phyloP scores from a whole-genome alignment of 1,140 invertebrate genomes.

The Aphis gossypii region DNA sequence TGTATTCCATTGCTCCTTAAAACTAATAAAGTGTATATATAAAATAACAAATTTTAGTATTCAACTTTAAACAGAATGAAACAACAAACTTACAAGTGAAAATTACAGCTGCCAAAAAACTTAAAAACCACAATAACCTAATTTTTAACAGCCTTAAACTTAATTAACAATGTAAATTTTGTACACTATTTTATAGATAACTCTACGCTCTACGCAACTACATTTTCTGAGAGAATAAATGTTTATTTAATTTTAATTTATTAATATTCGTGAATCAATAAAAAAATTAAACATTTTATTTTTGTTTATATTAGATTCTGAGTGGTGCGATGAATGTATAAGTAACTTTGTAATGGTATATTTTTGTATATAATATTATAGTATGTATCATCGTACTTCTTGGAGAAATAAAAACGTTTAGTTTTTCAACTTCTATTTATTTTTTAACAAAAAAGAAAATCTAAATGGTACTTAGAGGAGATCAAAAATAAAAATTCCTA shows the following conservation, averaged over 20 bases:
- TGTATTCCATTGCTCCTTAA: background rate
- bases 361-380: too few relatives aligned
- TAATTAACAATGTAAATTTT: background rate
- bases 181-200: background rate
- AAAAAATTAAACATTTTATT: background rate
- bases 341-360: too few relatives aligned
- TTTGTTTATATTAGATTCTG: background rate
- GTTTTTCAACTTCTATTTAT: too few relatives aligned
- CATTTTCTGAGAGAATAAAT: background rate
- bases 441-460: too few relatives aligned
- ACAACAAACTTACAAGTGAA: background rate
- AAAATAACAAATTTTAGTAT: background rate
- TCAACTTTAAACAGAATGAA: background rate
- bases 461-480: too few relatives aligned
- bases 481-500: too few relatives aligned
- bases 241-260: background rate
- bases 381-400: too few relatives aligned
- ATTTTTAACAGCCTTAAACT: background rate
- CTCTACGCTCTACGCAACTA: background rate
- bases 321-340: too few relatives aligned
- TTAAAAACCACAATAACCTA: too few relatives aligned
- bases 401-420: too few relatives aligned
- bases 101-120: too few relatives aligned
- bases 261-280: background rate
- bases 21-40: background rate